phyloP scores from a whole-genome alignment of 2,888 invertebrate genomes.

The Ophion slaviceki region DNA sequence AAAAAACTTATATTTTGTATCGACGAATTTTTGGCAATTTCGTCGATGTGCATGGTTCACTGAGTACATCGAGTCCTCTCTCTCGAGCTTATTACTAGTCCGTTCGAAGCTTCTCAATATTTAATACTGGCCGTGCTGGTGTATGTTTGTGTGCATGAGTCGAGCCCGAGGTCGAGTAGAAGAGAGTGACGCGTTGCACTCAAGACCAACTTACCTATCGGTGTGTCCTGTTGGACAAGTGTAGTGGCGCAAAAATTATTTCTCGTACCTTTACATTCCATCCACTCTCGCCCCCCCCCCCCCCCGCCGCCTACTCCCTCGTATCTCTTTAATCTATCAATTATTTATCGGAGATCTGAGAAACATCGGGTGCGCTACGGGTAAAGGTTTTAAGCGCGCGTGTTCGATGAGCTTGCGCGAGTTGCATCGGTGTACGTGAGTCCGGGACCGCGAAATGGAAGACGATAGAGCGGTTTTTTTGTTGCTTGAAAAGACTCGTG shows the following conservation, averaged over 20 bases:
- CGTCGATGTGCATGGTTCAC: neutral
- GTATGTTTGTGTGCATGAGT: constrained; percentile 10
- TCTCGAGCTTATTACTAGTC: constrained; percentile 12
- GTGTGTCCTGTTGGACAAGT: constrained; percentile 18
- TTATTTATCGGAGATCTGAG: constrained; percentile 56
- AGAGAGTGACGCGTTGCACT: constrained; percentile 31
- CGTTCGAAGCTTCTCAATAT: constrained; percentile 64
- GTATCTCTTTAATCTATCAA: constrained; percentile 30
- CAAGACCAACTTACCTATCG: constrained; percentile 25
- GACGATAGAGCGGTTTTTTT: neutral
- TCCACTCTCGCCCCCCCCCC: neutral
- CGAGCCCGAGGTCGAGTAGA: constrained; percentile 48
- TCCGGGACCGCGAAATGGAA: neutral
- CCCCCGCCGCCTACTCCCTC: neutral
- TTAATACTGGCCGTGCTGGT: constrained; percentile 54
- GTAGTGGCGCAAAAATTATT: constrained; percentile 13
- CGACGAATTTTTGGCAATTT: neutral
- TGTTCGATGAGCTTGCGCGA: constrained; percentile 21
- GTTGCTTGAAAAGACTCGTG: neutral
- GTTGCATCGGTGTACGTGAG: constrained; percentile 15
- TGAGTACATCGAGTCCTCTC: constrained; percentile 4
- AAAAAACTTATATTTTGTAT: too few relatives aligned
- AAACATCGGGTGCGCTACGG: constrained; percentile 26
- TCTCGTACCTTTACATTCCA: constrained; percentile 19
- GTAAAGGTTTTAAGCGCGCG: neutral